Percentiles rank a stretch among this genome's conserved stretches.
These are phyloP conservation scores for Palythoa grandis DNA, from an alignment of 92 coral and sea anemone genomes.

Conservation along the genomic window DNA sequence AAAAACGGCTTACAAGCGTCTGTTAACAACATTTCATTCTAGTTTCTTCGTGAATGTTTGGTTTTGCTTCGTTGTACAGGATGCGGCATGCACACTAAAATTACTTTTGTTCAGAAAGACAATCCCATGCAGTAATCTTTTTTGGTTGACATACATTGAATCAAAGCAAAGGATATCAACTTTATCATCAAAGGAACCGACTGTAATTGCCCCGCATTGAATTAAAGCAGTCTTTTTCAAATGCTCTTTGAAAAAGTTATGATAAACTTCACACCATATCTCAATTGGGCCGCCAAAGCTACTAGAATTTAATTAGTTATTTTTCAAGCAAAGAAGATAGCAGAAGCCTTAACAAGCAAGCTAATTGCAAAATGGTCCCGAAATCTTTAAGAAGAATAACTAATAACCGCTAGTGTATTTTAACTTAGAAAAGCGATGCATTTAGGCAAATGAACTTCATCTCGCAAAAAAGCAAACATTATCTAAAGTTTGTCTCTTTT, in stretches of 20 bases:
- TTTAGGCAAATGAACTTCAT: not conserved
- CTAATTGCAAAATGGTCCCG: slow-evolving; percentile 86
- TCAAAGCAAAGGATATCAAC: slow-evolving; percentile 30
- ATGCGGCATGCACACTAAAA: not conserved
- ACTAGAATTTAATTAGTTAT: not conserved
- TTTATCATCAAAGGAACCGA: slow-evolving; percentile 38
- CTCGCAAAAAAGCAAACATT: not conserved
- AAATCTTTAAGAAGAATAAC: slow-evolving; percentile 1
- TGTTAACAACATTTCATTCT: not conserved
- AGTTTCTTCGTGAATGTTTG: not conserved
- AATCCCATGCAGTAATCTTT: slow-evolving; percentile 4
- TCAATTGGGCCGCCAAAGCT: not conserved
- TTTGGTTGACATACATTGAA: slow-evolving; percentile 6
- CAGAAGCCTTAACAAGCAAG: slow-evolving; percentile 45
- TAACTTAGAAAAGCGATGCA: not conserved
- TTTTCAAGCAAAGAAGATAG: not conserved
- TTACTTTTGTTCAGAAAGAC: slow-evolving; percentile 24
- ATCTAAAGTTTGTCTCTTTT: not conserved
- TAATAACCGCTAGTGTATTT: slow-evolving; percentile 4
- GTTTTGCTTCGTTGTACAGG: not conserved
- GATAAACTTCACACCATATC: slow-evolving; percentile 36
- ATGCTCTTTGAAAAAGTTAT: not conserved
- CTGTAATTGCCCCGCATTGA: slow-evolving; percentile 42
- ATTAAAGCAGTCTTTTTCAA: slow-evolving; percentile 23
- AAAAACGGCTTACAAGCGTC: no score